A percentile compares a stretch with the other conserved stretches of the same genome.
phyloP scores from a whole-genome alignment of 2,113 vertebrate species.

The Cairina moschata region DNA sequence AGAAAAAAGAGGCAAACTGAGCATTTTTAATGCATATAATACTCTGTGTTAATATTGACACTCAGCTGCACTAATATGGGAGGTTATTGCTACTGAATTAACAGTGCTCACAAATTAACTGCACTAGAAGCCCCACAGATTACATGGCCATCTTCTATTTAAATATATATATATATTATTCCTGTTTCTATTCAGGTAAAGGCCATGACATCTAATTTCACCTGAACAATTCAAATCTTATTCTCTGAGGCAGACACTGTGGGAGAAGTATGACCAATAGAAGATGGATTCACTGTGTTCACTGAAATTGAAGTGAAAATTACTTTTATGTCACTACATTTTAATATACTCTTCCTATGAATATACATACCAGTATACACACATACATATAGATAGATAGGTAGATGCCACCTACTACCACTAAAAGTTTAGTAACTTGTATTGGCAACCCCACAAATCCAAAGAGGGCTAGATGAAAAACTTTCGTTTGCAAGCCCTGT shows the following conservation, averaged over 20 bases:
- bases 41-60: conserved; percentile 60
- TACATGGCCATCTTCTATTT: not conserved
- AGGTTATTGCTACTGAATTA: conserved; percentile 62
- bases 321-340: conserved; percentile 19
- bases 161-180: not conserved
- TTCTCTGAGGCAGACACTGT: conserved; percentile 21
- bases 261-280: not conserved
- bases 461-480: conserved; percentile 21
- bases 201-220: conserved; percentile 53
- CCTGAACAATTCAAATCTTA: conserved; percentile 51
- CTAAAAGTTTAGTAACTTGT: not conserved
- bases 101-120: conserved; percentile 44
- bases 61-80: conserved; percentile 37
- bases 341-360: not conserved
- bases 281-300: conserved; percentile 40
- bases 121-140: not conserved
- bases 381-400: not conserved
- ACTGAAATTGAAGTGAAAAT: conserved; percentile 57
- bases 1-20: not conserved
- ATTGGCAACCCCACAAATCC: conserved; percentile 10
- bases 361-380: not conserved
- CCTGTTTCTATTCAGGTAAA: conserved; percentile 59
- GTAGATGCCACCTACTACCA: not conserved
- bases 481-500: not conserved
- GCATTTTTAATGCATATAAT: conserved; percentile 49